Base-by-base conservation (phyloP, 2,113 vertebrate species). In the Aplodontia rufa region DNA sequence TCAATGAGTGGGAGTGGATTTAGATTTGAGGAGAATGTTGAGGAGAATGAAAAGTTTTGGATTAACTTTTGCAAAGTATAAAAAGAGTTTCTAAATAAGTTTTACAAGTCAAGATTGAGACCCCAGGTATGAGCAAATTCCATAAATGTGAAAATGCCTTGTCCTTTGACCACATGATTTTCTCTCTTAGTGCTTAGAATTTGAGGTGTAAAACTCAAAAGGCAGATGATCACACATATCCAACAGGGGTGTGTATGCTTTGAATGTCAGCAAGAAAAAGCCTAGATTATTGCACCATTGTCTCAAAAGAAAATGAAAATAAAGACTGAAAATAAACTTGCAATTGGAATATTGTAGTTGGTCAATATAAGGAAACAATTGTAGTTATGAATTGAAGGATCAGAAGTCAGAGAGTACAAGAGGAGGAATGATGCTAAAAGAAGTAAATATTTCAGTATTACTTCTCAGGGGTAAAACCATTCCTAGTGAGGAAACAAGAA, bases 201-300 rank as follows among this genome's bases (percentile, higher is more conserved):
- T 17, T 14, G 7, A 26, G 13, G 24, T 37, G 4, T 22, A 32
- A 26, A 68, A 62, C 10, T 5, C 5, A 66, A 86, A 74, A 45
- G 3, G 47, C 16, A 16, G 22, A 8, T n/a, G 12, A 30, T 14
- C 9, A 9, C 3, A 4, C 17, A 8, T 16, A 45, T n/a, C 10
- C 10, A 13, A 19, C 7, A 6, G 11, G 42, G 11, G 16, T 24
- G 24, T 37, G 6, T 13, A 28, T 19, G 28, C 62, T 37, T 20
- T 49, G 24, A 69, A 60, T 10, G 24, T 47, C 26, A 2, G 2
- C 5, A 37, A 45, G 53, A 55, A 78, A 96, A 28, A 7, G 16
- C 2, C 8, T 35, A 6, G 1, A 13, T 55, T 47, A n/a, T 47
- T 19, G 19, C 0, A 2, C 20, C 40, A 17, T 8, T 47, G 37